Evolutionary conservation across 2,113 vertebrate species (phyloP).

Genomic region (Colistium nudipinnis): DNA sequence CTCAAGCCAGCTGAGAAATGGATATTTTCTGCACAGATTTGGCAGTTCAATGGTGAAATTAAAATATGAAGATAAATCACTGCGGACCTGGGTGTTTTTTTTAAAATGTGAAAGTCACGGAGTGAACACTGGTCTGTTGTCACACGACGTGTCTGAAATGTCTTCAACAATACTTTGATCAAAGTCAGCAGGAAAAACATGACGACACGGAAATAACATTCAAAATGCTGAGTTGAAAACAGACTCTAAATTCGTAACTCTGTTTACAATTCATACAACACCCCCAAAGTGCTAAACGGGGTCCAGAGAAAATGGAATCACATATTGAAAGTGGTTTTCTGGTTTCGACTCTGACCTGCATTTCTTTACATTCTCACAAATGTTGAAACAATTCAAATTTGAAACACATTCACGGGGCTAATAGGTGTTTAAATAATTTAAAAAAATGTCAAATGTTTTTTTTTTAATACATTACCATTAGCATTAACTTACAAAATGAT

Average conservation of each 20-base stretch:
- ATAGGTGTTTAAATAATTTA: no score
- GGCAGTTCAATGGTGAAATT: no score
- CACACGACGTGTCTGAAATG: background rate
- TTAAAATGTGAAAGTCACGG: background rate
- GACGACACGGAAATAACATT: conserved; percentile 69
- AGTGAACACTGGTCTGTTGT: background rate
- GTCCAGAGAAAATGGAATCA: no score
- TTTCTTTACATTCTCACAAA: background rate
- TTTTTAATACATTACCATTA: no score
- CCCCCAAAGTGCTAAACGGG: no score
- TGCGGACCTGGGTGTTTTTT: no score
- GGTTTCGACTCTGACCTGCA: background rate
- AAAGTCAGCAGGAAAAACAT: conserved; percentile 21
- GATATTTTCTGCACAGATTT: no score
- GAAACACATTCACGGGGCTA: no score
- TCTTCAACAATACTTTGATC: conserved; percentile 9
- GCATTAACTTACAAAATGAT: no score
- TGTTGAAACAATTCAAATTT: background rate
- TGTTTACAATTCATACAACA: conserved; percentile 50
- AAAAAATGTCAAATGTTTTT: no score
- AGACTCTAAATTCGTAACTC: conserved; percentile 12
- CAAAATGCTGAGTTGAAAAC: conserved; percentile 58
- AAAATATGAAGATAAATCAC: background rate
- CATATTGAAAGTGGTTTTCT: background rate
- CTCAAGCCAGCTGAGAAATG: background rate